These are phyloP conservation scores for Stichodactyla mertensii DNA, from an alignment of 64 coral and sea anemone species.

Conservation along the genomic window DNA sequence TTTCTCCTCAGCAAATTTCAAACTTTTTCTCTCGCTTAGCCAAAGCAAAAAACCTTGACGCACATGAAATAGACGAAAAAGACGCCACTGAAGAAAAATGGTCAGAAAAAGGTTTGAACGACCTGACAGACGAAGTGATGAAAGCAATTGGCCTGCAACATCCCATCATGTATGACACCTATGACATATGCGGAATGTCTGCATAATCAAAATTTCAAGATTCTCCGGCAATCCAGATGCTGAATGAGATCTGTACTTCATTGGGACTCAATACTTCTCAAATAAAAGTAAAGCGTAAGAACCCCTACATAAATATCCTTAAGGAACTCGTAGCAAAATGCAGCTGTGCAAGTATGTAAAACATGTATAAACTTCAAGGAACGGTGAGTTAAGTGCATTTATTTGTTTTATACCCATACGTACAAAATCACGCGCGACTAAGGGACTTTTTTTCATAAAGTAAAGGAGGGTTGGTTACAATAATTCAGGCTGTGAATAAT, in stretches of 20 bases:
- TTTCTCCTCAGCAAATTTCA: constrained; percentile 14
- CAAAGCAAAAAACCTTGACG: not conserved
- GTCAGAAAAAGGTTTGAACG: not conserved
- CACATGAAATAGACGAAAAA: not conserved
- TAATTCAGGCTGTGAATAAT: too few species aligned
- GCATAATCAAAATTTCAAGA: not conserved
- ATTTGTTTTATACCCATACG: too few species aligned
- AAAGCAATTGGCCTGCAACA: not conserved
- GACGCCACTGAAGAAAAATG: too few species aligned
- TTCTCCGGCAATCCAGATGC: constrained; percentile 1
- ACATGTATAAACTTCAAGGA: not conserved
- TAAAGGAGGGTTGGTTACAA: too few species aligned
- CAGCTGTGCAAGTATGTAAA: not conserved
- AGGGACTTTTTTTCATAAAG: too few species aligned
- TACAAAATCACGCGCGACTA: too few species aligned
- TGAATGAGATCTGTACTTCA: not conserved
- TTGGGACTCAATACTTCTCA: not conserved
- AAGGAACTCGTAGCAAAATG: not conserved
- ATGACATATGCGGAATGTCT: not conserved
- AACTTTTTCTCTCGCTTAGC: constrained; percentile 2
- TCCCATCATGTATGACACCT: not conserved
- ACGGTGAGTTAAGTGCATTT: too few species aligned
- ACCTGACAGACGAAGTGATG: not conserved
- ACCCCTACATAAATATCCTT: not conserved
- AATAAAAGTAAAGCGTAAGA: not conserved